Base-by-base conservation (phyloP, 2,797 vertebrate genomes). In the Myiotriccus ornatus region DNA sequence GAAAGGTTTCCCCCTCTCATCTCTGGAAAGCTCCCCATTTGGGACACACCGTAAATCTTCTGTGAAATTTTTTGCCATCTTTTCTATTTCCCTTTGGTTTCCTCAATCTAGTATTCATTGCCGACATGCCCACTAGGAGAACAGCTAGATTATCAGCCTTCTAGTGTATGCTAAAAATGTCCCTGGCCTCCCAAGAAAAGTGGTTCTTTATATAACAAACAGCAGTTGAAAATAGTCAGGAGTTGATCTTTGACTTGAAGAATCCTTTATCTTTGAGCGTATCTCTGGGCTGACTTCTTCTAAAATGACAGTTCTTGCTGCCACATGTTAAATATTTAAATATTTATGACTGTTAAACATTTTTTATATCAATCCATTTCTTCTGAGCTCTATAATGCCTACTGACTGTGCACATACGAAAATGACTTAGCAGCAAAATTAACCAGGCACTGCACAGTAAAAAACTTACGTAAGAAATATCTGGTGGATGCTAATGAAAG, bases 31-130 rank as follows among this genome's bases (percentile, higher is more conserved):
- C 86, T 90, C 52, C 79, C 57, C 80, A 75, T 84, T 50, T 96
- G 95, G 76, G 89, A 90, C 47, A 83, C 79, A 20, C 84, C 74
- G 91, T 83, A 96, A 96, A 96, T 93, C 84, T 93, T 95, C 83
- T 95, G 90, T 95, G 82, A 94, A 93, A 75, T 95, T 96, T 96
- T 95, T 91, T 91, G 70, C 93, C 81, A 62, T 94, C 85, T 89
- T 94, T 67, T 34, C 37, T 82, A 79, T 86, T 93, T 96, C 83
- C 93, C 78, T 89, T 93, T 87, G 93, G 86, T 90, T 93, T 93
- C 41, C 63, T 94, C 94, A 62, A 87, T 94, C 91, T 93, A 90
- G 52, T 97, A 93, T 95, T 96, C 93, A 96, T 96, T 88, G 86
- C 50, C 0, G 25, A 96, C 94, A 95, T 88, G 68, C 68, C 90